phyloP scores from a whole-genome alignment of 1,140 invertebrate genomes.

The Ctenoplectra terminalis region DNA sequence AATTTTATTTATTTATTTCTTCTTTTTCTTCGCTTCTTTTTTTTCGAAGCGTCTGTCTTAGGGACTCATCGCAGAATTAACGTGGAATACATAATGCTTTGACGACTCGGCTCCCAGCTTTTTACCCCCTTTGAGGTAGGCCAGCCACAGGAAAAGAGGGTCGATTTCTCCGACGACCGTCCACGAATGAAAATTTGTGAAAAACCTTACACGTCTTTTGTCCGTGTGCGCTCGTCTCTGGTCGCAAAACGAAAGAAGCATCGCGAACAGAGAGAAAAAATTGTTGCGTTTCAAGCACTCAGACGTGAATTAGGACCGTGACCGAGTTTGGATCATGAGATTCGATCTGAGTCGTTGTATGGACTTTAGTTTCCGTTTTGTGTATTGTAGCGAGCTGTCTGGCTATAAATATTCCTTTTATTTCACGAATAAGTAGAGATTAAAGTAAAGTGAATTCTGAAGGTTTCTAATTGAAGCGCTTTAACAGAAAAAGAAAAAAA shows the following conservation, averaged over 20 bases:
- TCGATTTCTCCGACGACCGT: conserved; percentile 1
- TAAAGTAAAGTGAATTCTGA: background rate
- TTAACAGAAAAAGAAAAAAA: background rate
- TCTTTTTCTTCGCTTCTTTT: background rate
- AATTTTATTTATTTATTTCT: background rate
- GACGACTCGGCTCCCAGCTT: too few relatives aligned
- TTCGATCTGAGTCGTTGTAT: background rate
- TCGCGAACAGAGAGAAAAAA: background rate
- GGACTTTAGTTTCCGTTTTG: background rate
- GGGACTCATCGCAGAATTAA: background rate
- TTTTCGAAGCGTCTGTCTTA: background rate
- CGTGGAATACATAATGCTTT: background rate
- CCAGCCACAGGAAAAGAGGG: background rate
- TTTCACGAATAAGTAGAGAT: background rate
- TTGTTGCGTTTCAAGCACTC: background rate
- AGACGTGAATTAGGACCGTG: background rate
- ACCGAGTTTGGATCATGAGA: background rate
- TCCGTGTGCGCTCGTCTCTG: background rate
- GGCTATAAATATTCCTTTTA: too few relatives aligned
- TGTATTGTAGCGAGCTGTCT: too few relatives aligned
- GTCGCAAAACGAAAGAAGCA: background rate
- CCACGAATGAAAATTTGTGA: conserved; percentile 5
- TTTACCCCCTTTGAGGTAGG: background rate
- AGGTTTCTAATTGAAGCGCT: background rate
- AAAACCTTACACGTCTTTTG: background rate